Conservation (phyloP, 1,140 invertebrate genomes). For the Doryteuthis pealeii region DNA sequence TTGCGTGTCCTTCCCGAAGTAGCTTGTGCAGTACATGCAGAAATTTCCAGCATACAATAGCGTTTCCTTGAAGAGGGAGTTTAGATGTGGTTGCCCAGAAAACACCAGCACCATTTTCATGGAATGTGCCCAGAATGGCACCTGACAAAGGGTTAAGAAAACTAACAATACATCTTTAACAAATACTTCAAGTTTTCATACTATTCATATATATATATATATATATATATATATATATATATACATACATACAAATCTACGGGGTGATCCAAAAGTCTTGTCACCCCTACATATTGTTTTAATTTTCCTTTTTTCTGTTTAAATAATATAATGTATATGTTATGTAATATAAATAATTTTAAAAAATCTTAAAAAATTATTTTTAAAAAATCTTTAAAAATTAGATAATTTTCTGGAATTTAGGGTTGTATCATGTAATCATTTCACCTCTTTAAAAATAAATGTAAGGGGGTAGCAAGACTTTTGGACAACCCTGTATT, state of each 20-base stretch:
- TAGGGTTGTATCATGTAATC: too few species aligned
- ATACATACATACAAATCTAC: neutral
- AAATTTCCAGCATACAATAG: conserved; percentile 98
- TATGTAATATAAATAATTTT: too few species aligned
- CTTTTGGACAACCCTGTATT: too few species aligned
- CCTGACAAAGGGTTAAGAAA: conserved; percentile 62
- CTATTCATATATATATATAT: neutral
- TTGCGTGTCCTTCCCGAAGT: conserved; percentile 88
- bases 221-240: conserved; percentile 4
- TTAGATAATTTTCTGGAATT: too few species aligned
- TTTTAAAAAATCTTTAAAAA: too few species aligned
- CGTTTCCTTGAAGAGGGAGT: conserved; percentile 85
- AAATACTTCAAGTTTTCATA: neutral
- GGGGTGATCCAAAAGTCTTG: too few species aligned
- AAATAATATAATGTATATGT: too few species aligned
- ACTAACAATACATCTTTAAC: neutral
- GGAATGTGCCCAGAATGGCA: conserved; percentile 93
- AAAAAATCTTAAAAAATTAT: too few species aligned
- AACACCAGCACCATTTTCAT: conserved; percentile 82
- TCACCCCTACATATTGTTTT: too few species aligned
- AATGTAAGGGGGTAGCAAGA: too few species aligned
- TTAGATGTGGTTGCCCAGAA: conserved; percentile 82
- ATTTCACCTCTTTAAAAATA: too few species aligned
- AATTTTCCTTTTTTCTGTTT: too few species aligned
- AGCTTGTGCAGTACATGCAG: conserved; percentile 97